phyloP scores from a whole-genome alignment of 1,140 invertebrate genomes.

The Drepana arcuata region DNA sequence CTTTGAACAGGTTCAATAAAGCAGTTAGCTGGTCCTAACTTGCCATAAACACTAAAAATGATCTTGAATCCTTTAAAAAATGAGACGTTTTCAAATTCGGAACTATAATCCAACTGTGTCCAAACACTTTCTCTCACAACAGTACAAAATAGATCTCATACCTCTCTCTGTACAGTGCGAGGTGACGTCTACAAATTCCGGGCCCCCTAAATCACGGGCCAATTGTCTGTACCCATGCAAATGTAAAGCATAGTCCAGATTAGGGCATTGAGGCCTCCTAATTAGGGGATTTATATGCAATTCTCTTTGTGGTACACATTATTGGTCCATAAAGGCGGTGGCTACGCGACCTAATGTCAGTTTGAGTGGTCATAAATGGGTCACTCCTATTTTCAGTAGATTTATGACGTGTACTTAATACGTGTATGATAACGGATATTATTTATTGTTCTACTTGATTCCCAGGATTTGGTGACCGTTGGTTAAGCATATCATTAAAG shows the following conservation, averaged over 20 bases:
- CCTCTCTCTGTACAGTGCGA: no score
- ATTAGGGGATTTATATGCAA: slow-evolving; percentile 71
- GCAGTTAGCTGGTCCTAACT: no score
- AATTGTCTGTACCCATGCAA: slow-evolving; percentile 58
- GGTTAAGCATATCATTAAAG: slow-evolving; percentile 10
- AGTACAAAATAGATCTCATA: no score
- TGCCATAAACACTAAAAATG: no score
- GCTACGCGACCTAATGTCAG: slow-evolving; percentile 38
- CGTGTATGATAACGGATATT: slow-evolving; percentile 49
- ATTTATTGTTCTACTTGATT: slow-evolving; percentile 46
- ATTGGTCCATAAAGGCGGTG: slow-evolving; percentile 43
- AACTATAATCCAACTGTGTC: no score
- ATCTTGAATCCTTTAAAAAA: no score
- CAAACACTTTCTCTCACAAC: slow-evolving; percentile 1
- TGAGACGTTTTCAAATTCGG: no score
- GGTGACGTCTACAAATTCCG: no score
- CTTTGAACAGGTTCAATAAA: no score
- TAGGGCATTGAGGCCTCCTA: slow-evolving; percentile 55
- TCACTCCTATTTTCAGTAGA: slow-evolving; percentile 59
- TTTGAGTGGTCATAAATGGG: slow-evolving; percentile 49
- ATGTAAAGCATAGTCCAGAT: slow-evolving; percentile 45
- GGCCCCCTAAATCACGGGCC: slow-evolving; percentile 52
- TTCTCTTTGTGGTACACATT: slow-evolving; percentile 56
- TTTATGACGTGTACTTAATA: slow-evolving; percentile 62
- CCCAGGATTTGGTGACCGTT: slow-evolving; percentile 50